phyloP scores from a whole-genome alignment of 2,888 invertebrate genomes.

The Pollenia amentaria region DNA sequence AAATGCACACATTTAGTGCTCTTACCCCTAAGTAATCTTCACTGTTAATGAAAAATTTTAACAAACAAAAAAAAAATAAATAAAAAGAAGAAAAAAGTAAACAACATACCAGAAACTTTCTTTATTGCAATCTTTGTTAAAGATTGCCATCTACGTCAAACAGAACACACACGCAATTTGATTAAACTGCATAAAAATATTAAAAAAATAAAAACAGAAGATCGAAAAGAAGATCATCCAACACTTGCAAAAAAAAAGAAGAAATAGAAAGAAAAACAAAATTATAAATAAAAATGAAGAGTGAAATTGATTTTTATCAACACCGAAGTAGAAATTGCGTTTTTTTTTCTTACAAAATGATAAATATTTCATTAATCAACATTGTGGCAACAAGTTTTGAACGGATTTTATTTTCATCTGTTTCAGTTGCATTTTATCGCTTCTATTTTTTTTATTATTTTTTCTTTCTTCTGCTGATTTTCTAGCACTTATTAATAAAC shows the following conservation, averaged over 20 bases:
- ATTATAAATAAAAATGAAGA: slow-evolving; percentile 47
- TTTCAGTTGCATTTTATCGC: slow-evolving; percentile 20
- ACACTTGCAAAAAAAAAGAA: slow-evolving; percentile 51
- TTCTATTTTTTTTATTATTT: background rate
- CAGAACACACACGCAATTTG: slow-evolving; percentile 73
- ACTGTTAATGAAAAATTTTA: slow-evolving; percentile 56
- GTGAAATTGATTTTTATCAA: slow-evolving; percentile 70
- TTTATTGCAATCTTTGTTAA: slow-evolving; percentile 71
- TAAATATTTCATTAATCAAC: slow-evolving; percentile 49
- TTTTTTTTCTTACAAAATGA: slow-evolving; percentile 48
- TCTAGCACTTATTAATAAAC: slow-evolving; percentile 46
- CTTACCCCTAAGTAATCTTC: slow-evolving; percentile 7
- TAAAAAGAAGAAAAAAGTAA: slow-evolving; percentile 14
- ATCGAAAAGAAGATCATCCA: slow-evolving; percentile 57
- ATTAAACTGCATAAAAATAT: slow-evolving; percentile 56
- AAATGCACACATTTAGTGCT: background rate
- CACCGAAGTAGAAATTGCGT: slow-evolving; percentile 44
- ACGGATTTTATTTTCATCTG: slow-evolving; percentile 51
- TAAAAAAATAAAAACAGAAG: slow-evolving; percentile 1
- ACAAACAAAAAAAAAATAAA: no score
- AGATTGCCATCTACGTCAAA: slow-evolving; percentile 72
- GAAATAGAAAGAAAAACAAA: background rate
- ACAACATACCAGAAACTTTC: slow-evolving; percentile 62
- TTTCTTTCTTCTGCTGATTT: background rate
- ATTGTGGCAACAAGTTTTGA: slow-evolving; percentile 55